Conservation (phyloP, 1,140 invertebrate species). For the Brachionus asplanchnoidis region DNA sequence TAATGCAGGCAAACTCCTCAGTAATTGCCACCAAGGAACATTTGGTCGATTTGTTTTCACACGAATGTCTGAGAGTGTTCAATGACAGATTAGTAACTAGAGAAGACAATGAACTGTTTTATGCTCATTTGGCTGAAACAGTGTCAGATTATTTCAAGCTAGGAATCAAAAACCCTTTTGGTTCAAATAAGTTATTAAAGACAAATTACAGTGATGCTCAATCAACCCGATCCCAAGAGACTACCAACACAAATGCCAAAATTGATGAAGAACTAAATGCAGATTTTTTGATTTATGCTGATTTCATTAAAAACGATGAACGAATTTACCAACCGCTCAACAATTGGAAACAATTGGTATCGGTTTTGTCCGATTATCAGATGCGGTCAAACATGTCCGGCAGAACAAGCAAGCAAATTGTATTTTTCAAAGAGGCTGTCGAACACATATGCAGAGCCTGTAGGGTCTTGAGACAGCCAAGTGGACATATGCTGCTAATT, state of each 20-base stretch:
- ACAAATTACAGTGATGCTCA: not conserved
- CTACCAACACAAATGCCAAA: not conserved
- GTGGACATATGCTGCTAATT: constrained; percentile 74
- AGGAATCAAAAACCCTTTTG: constrained; percentile 59
- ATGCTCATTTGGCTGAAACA: constrained; percentile 66
- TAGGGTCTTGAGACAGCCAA: constrained; percentile 72
- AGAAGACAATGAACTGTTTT: constrained; percentile 71
- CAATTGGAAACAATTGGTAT: constrained; percentile 28
- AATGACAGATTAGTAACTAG: constrained; percentile 72
- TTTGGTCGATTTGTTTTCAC: constrained; percentile 75
- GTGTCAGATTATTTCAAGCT: constrained; percentile 70
- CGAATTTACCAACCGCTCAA: constrained; percentile 26
- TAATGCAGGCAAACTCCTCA: constrained; percentile 46
- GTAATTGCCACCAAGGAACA: constrained; percentile 61
- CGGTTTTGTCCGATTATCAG: constrained; percentile 37
- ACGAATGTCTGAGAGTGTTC: constrained; percentile 76
- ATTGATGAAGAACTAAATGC: not conserved
- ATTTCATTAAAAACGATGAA: constrained; percentile 40
- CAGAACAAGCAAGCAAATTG: constrained; percentile 44
- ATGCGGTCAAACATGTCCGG: constrained; percentile 3
- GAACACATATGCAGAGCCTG: constrained; percentile 62
- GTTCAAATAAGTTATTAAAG: not conserved
- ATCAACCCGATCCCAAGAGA: not conserved
- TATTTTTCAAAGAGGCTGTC: constrained; percentile 56
- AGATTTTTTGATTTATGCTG: constrained; percentile 10